phyloP scores from a whole-genome alignment of 2,888 invertebrate species.

The Pollenia griseotomentosa region DNA sequence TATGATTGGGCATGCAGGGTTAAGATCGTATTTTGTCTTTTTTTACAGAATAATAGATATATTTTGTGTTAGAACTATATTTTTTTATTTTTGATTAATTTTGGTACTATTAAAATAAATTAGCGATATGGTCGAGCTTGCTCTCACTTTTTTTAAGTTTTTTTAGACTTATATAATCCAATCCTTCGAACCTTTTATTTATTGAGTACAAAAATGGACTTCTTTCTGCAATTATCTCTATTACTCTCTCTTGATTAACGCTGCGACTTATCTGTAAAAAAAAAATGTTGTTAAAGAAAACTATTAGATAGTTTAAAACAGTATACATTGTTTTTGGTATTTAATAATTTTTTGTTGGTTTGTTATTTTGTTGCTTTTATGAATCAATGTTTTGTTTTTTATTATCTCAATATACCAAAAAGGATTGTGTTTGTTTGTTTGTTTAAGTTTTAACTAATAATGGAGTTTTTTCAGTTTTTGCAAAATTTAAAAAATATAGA shows the following conservation, averaged over 20 bases:
- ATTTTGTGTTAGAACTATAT: too few relatives aligned
- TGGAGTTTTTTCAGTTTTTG: constrained; percentile 38
- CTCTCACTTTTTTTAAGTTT: too few relatives aligned
- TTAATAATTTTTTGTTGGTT: constrained; percentile 28
- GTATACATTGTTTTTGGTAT: constrained; percentile 33
- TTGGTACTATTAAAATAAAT: too few relatives aligned
- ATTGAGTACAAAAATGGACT: constrained; percentile 61
- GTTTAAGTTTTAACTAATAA: constrained; percentile 13
- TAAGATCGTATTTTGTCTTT: too few relatives aligned
- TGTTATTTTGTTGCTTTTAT: constrained; percentile 46
- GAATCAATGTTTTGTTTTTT: constrained; percentile 50
- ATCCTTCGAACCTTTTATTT: constrained; percentile 5
- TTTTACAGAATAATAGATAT: too few relatives aligned
- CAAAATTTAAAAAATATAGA: constrained; percentile 40
- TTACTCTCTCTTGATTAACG: background rate
- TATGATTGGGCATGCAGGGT: too few relatives aligned
- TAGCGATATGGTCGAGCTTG: too few relatives aligned
- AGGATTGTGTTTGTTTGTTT: constrained; percentile 13
- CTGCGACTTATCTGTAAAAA: too few relatives aligned
- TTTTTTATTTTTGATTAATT: too few relatives aligned
- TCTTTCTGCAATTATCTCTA: background rate
- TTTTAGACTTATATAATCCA: background rate
- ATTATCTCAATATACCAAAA: constrained; percentile 54
- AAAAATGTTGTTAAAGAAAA: background rate
- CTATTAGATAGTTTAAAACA: constrained; percentile 29